A percentile compares a stretch with the other conserved stretches of the same genome.
Conservation (phyloP, 2,113 vertebrate species). For the Amblyopsis rosae region DNA sequence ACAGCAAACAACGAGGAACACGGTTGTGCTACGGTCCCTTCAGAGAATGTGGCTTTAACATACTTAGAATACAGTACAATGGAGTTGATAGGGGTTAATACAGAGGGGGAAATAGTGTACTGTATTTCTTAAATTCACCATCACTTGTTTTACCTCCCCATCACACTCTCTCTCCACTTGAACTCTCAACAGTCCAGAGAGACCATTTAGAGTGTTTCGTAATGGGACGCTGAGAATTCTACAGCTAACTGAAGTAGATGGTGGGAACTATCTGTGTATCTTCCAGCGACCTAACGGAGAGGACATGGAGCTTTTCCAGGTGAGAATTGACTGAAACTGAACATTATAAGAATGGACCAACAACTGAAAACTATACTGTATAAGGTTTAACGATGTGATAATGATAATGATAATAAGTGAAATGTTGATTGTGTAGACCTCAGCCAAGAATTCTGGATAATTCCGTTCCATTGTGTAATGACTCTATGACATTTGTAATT, state of each 20-base stretch:
- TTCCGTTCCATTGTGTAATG: too few species aligned
- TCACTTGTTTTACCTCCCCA: not conserved
- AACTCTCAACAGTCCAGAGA: constrained; percentile 70
- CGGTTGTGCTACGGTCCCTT: too few species aligned
- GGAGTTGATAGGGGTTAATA: too few species aligned
- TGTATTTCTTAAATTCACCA: constrained; percentile 1
- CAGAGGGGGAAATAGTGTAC: not conserved
- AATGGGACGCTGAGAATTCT: constrained; percentile 80
- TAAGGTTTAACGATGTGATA: too few species aligned
- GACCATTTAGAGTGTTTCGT: constrained; percentile 74
- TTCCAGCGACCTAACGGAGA: constrained; percentile 77
- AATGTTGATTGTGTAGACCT: too few species aligned
- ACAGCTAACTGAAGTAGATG: constrained; percentile 74
- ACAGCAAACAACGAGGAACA: too few species aligned
- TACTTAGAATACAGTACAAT: too few species aligned
- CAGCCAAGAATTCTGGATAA: too few species aligned
- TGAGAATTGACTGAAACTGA: constrained; percentile 13
- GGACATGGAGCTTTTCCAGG: constrained; percentile 76
- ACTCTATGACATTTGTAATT: too few species aligned
- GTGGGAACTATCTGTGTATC: constrained; percentile 76
- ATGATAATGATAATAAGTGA: too few species aligned
- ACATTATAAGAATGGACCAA: not conserved
- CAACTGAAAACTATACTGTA: not conserved
- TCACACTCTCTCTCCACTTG: constrained; percentile 16
- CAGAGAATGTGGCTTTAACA: too few species aligned